Conservation (phyloP, 2,888 invertebrate genomes). For the Petrolisthes manimaculis region DNA sequence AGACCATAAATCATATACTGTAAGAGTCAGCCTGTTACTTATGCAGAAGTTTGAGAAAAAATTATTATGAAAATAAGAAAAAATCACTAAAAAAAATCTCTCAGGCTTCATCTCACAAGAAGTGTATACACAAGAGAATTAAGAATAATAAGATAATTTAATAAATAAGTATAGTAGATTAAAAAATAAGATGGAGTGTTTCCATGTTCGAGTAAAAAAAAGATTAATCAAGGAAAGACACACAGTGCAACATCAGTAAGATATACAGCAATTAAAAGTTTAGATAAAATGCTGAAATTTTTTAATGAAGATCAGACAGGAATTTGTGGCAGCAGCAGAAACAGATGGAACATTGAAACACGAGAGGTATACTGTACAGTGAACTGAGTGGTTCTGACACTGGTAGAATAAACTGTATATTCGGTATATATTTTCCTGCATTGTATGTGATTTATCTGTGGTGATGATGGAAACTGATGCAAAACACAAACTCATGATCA, state of each 20-base stretch:
- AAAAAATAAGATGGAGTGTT: conserved; percentile 45
- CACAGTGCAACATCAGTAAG: conserved; percentile 45
- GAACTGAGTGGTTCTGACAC: neutral
- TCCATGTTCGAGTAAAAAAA: conserved; percentile 39
- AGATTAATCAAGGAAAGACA: conserved; percentile 39
- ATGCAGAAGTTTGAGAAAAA: neutral
- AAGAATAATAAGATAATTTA: conserved; percentile 42
- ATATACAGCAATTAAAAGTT: conserved; percentile 35
- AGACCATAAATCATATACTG: conserved; percentile 51
- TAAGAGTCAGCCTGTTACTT: conserved; percentile 48
- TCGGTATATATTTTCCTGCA: neutral
- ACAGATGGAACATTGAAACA: conserved; percentile 18
- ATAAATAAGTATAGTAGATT: conserved; percentile 48
- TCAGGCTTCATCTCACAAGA: conserved; percentile 40
- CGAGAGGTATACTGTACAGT: conserved; percentile 18
- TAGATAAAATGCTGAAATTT: conserved; percentile 28
- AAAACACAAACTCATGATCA: neutral
- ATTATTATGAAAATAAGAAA: neutral
- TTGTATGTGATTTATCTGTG: neutral
- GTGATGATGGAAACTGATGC: neutral
- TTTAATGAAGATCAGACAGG: conserved; percentile 31
- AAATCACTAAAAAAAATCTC: conserved; percentile 22
- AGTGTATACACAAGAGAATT: conserved; percentile 44
- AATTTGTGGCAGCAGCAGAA: conserved; percentile 30
- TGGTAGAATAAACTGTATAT: conserved; percentile 9